Evolutionary conservation across 2,888 invertebrate genomes (phyloP).

Genomic region (Eucera pruinosa): DNA sequence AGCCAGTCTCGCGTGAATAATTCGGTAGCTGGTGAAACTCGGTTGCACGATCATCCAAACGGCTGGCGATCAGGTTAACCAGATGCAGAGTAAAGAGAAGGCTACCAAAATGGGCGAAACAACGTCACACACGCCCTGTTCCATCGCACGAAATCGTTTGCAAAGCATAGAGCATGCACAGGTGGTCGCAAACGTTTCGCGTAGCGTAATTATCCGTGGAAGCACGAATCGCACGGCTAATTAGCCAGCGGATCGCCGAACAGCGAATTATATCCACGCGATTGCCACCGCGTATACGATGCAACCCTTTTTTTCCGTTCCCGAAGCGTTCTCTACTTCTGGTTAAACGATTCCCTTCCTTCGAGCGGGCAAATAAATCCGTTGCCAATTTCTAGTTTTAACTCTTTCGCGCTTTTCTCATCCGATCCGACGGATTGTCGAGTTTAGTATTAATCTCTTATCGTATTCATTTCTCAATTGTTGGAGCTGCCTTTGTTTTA

Average conservation of each 20-base stretch:
- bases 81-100: slow-evolving; percentile 29
- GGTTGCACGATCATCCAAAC: slow-evolving; percentile 18
- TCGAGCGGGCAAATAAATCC: too few species aligned
- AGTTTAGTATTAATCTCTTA: too few species aligned
- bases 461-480: too few species aligned
- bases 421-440: too few species aligned
- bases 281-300: slow-evolving; percentile 17
- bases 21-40: neutral
- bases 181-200: slow-evolving; percentile 42
- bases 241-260: slow-evolving; percentile 46
- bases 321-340: neutral
- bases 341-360: neutral
- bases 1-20: slow-evolving; percentile 17
- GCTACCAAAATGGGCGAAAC: slow-evolving; percentile 12
- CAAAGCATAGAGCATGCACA: slow-evolving; percentile 20
- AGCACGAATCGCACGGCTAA: slow-evolving; percentile 53
- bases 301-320: neutral
- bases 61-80: slow-evolving; percentile 4
- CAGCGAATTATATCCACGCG: slow-evolving; percentile 24
- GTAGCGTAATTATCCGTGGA: slow-evolving; percentile 43
- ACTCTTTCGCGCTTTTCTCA: too few species aligned
- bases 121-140: slow-evolving; percentile 1
- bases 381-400: too few species aligned
- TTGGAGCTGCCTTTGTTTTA: too few species aligned
- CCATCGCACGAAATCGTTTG: slow-evolving; percentile 16